These are phyloP conservation scores for Monoplex corrugatus DNA, from an alignment of 2,888 invertebrate genomes.

Conservation along the genomic window DNA sequence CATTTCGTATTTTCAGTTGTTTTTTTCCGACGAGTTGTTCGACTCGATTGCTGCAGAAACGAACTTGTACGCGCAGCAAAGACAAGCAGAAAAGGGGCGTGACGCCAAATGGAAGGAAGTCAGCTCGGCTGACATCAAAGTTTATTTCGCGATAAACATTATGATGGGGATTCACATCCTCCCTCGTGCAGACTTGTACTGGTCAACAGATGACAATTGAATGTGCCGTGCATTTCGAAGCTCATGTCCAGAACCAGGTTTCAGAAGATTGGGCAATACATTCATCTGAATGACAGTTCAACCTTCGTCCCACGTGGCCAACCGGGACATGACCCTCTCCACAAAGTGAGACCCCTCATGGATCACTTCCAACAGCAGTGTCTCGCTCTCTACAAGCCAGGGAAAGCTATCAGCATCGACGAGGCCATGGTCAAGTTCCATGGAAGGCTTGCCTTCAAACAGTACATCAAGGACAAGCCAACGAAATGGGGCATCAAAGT, in stretches of 20 bases:
- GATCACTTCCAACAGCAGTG: neutral
- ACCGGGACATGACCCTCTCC: slow-evolving; percentile 29
- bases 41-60: neutral
- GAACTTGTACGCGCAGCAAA: slow-evolving; percentile 13
- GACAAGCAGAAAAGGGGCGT: neutral
- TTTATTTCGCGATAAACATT: slow-evolving; percentile 18
- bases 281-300: slow-evolving; percentile 38
- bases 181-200: slow-evolving; percentile 3
- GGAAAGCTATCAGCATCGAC: slow-evolving; percentile 27
- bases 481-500: slow-evolving; percentile 47
- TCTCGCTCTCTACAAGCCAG: neutral
- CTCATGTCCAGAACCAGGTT: neutral
- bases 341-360: slow-evolving; percentile 34
- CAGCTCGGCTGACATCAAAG: neutral
- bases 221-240: slow-evolving; percentile 25
- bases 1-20: slow-evolving; percentile 20
- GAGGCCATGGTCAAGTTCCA: slow-evolving; percentile 46
- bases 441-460: slow-evolving; percentile 28
- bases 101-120: slow-evolving; percentile 34
- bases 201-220: slow-evolving; percentile 33
- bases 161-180: slow-evolving; percentile 38
- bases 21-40: neutral
- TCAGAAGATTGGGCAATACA: slow-evolving; percentile 22
- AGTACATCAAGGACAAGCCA: slow-evolving; percentile 45
- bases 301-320: neutral